phyloP scores from a whole-genome alignment of 2,113 vertebrate species.

The Ciconia maguari region DNA sequence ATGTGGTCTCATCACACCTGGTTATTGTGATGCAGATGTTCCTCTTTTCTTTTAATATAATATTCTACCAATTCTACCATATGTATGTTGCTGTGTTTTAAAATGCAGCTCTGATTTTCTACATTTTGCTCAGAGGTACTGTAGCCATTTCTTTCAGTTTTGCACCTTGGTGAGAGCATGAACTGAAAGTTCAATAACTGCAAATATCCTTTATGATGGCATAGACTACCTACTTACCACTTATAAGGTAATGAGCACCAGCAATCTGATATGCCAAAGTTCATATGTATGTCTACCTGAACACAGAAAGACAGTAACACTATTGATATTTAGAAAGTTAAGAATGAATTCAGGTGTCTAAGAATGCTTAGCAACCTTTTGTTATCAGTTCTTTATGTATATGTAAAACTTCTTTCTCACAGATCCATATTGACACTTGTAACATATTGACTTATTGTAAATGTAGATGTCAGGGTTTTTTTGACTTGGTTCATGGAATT shows the following conservation, averaged over 20 bases:
- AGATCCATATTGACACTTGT: background rate
- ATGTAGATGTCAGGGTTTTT: background rate
- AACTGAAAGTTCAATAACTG: background rate
- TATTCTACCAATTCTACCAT: background rate
- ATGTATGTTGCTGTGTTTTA: background rate
- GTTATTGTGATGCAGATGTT: background rate
- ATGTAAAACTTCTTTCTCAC: background rate
- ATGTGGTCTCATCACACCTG: background rate
- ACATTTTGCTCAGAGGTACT: background rate
- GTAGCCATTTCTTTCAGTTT: background rate
- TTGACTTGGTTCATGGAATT: background rate
- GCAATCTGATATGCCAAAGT: background rate
- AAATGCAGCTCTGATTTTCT: background rate
- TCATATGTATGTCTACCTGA: background rate
- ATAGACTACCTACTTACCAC: background rate
- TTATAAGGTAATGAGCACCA: background rate
- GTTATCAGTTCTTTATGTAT: background rate
- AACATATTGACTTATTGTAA: background rate
- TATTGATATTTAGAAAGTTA: background rate
- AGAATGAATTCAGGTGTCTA: background rate
- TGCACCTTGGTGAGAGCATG: background rate
- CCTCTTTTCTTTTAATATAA: background rate
- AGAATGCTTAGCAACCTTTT: background rate
- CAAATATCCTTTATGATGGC: background rate
- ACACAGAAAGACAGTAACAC: background rate